Base-by-base conservation (phyloP, 2,797 vertebrate genomes). In the Urosaurus nigricauda region DNA sequence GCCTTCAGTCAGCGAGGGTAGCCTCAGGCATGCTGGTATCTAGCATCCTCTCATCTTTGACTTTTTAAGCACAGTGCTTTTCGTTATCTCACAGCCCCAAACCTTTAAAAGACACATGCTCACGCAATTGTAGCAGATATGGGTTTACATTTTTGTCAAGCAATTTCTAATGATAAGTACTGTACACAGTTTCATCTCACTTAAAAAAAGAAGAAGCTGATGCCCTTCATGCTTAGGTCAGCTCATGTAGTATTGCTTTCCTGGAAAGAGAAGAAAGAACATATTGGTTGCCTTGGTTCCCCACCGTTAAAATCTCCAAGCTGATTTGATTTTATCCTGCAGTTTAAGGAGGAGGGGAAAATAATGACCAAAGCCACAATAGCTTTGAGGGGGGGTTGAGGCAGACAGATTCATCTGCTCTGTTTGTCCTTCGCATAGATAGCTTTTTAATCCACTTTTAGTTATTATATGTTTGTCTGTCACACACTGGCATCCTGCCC, bases 261-360 rank as follows among this genome's bases (percentile, higher is more conserved):
- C 0, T 0, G 2, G 19, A 40, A 0, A 5, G 26, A 26, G 16
- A 1, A 35, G 78, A 85, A 11, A 3, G 71, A 63, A 84, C 87
- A 16, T 0, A 0, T 0, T 4, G 32, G 84, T 65, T 68, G 60
- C 21, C 73, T 91, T 0, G 0, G 29, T 0, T 0, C 4, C 21
- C 24, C 63, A 53, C 32, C 0, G 0, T 82, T 32, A 47, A 77
- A 84, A 47, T 19, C 89, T 56, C 80, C 40, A 3, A 40, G 40
- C 77, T 92, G 16, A 68, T 43, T 43, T 78, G 24, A 53, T 89
- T 84, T 93, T 85, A 90, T 37, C 75, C n/a, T 63, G n/a, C 75
- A 84, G 43, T 71, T 79, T 80, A 79, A 40, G 73, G 6, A 47
- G 68, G 8, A 2, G 14, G 21, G 26, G 12, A 53, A 78, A 74